phyloP scores from a whole-genome alignment of 1,140 invertebrate species.

The Lycorma delicatula region DNA sequence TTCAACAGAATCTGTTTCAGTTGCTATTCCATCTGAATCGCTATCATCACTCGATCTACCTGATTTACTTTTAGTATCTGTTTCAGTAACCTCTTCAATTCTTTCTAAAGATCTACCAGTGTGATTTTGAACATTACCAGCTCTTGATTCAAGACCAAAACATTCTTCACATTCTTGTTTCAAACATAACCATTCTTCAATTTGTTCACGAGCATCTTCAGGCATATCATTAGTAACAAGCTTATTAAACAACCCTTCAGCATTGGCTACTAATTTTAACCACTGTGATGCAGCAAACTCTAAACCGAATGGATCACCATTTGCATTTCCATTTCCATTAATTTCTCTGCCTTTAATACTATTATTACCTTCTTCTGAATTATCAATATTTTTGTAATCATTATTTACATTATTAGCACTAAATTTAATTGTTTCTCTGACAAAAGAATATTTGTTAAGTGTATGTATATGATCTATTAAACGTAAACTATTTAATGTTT shows the following conservation, averaged over 20 bases:
- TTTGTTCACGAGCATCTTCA: slow-evolving; percentile 60
- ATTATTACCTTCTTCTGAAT: too few species aligned
- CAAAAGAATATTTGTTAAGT: background rate
- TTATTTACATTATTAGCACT: background rate
- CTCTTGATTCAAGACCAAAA: slow-evolving; percentile 44
- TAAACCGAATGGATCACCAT: slow-evolving; percentile 50
- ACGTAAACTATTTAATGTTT: background rate
- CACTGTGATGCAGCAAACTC: slow-evolving; percentile 74
- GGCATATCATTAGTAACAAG: slow-evolving; percentile 43
- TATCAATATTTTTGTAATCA: too few species aligned
- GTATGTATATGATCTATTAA: background rate
- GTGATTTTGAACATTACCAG: slow-evolving; percentile 40
- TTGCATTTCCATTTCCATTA: slow-evolving; percentile 4
- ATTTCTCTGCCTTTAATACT: too few species aligned
- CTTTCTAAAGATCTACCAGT: slow-evolving; percentile 47
- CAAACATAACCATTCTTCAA: slow-evolving; percentile 74
- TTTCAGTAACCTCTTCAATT: slow-evolving; percentile 53
- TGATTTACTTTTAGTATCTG: slow-evolving; percentile 40
- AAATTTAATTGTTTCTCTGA: background rate
- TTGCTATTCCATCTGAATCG: slow-evolving; percentile 37
- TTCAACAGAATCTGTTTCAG: slow-evolving; percentile 45
- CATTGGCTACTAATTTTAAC: slow-evolving; percentile 71
- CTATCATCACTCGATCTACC: slow-evolving; percentile 30
- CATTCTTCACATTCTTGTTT: slow-evolving; percentile 80
- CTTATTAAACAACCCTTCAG: slow-evolving; percentile 71